phyloP scores from a whole-genome alignment of 2,888 invertebrate species.

The Arge pagana region DNA sequence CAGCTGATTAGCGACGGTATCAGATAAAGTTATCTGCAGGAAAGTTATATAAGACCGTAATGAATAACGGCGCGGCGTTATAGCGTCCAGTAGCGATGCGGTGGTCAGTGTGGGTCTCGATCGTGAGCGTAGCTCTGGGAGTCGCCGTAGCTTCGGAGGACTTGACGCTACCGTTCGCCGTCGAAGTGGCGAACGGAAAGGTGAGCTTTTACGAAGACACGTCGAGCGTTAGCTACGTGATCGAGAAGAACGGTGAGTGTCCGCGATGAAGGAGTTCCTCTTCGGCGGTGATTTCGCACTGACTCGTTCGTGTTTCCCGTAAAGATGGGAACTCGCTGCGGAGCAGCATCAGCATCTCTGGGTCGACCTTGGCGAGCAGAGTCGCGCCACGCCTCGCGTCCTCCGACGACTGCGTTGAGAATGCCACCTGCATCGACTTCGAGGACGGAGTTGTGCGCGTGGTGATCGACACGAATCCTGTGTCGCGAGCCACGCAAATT shows the following conservation, averaged over 20 bases:
- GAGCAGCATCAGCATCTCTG: neutral
- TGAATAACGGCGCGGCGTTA: too few species aligned
- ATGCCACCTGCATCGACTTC: conserved; percentile 6
- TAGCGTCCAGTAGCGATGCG: too few species aligned
- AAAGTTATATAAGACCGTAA: too few species aligned
- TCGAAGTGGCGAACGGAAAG: neutral
- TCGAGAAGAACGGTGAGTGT: neutral
- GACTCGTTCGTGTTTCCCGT: too few species aligned
- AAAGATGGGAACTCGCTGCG: conserved; percentile 1
- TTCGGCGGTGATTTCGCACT: too few species aligned
- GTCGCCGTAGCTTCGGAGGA: neutral
- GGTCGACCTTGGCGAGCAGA: neutral
- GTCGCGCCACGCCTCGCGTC: neutral
- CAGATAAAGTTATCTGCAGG: too few species aligned
- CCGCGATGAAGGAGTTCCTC: too few species aligned
- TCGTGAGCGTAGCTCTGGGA: neutral
- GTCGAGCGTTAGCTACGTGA: neutral
- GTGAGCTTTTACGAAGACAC: neutral
- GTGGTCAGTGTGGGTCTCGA: conserved; percentile 7
- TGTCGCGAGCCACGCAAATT: neutral
- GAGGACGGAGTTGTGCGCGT: neutral
- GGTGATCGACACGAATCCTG: too few species aligned
- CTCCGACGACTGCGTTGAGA: conserved; percentile 1
- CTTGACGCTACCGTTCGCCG: conserved; percentile 4
- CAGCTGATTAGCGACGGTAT: too few species aligned